Evolutionary conservation across 2,797 vertebrate species (phyloP).

Genomic region (Sylvia borin): DNA sequence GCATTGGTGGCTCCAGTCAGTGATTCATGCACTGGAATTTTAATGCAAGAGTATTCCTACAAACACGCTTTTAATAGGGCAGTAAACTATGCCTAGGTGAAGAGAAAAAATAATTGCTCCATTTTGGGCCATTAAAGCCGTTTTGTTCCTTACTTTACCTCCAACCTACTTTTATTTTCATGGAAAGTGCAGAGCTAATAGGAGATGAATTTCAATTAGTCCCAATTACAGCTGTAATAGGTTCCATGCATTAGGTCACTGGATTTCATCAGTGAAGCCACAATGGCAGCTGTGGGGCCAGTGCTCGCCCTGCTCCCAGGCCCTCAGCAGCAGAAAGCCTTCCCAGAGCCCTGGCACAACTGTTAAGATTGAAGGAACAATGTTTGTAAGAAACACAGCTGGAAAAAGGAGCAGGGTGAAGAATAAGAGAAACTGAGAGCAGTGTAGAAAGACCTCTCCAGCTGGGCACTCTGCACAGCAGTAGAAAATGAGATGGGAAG

Average conservation of each 20-base stretch:
- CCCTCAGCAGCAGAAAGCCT: neutral
- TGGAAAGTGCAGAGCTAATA: constrained; percentile 48
- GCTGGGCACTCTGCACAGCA: neutral
- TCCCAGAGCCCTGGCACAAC: neutral
- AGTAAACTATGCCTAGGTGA: constrained; percentile 67
- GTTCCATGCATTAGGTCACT: constrained; percentile 5
- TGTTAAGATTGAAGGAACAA: neutral
- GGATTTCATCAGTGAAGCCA: constrained; percentile 3
- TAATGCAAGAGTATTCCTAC: constrained; percentile 67
- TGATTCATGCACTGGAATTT: constrained; percentile 70
- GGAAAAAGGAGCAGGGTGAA: neutral
- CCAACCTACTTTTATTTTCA: constrained; percentile 64
- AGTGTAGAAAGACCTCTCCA: neutral
- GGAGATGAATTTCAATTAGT: constrained; percentile 71
- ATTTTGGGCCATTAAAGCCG: constrained; percentile 68
- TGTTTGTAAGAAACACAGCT: neutral
- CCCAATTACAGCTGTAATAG: constrained; percentile 59
- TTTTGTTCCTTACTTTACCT: constrained; percentile 57
- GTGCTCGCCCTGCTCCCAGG: neutral
- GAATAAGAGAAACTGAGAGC: neutral
- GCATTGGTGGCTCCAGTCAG: neutral
- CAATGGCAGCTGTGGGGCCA: neutral
- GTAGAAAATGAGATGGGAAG: neutral
- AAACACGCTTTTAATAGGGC: constrained; percentile 73
- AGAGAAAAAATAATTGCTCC: constrained; percentile 72